These are phyloP conservation scores for Chaitophorus viminalis DNA, from an alignment of 2,888 invertebrate species.

Conservation along the genomic window DNA sequence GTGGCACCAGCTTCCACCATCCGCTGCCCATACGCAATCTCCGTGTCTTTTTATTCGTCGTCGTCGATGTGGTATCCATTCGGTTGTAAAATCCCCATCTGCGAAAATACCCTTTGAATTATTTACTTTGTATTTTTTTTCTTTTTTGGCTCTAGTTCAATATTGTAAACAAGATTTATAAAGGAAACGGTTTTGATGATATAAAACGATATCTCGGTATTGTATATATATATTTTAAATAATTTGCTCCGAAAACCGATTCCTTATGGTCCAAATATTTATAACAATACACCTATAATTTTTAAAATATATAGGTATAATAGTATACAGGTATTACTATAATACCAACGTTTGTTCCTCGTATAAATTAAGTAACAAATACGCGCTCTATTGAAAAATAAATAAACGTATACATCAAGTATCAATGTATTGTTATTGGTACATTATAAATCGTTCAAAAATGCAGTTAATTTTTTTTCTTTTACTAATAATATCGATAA, in stretches of 20 bases:
- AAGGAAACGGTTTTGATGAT: constrained; percentile 33
- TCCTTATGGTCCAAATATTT: constrained; percentile 17
- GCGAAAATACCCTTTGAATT: constrained; percentile 25
- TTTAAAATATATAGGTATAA: background rate
- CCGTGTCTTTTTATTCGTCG: constrained; percentile 62
- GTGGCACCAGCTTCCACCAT: constrained; percentile 64
- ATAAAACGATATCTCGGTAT: constrained; percentile 20
- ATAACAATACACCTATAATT: background rate
- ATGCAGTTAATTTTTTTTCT: background rate
- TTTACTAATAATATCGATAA: background rate
- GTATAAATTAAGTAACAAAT: background rate
- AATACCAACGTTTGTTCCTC: background rate
- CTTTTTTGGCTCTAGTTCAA: constrained; percentile 8
- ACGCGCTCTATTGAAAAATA: background rate
- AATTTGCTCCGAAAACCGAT: background rate
- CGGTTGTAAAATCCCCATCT: constrained; percentile 61
- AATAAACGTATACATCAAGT: background rate
- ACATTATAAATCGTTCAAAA: background rate
- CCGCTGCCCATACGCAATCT: constrained; percentile 65
- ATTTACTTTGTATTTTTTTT: constrained; percentile 8
- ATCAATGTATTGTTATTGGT: background rate
- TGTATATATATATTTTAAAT: background rate
- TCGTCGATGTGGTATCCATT: constrained; percentile 26
- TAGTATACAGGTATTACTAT: background rate
- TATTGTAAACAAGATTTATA: constrained; percentile 32